Percentiles rank a stretch among this genome's conserved stretches.
Conservation (phyloP, 64 coral and sea anemone genomes). For the Catalaphyllia jardinei region DNA sequence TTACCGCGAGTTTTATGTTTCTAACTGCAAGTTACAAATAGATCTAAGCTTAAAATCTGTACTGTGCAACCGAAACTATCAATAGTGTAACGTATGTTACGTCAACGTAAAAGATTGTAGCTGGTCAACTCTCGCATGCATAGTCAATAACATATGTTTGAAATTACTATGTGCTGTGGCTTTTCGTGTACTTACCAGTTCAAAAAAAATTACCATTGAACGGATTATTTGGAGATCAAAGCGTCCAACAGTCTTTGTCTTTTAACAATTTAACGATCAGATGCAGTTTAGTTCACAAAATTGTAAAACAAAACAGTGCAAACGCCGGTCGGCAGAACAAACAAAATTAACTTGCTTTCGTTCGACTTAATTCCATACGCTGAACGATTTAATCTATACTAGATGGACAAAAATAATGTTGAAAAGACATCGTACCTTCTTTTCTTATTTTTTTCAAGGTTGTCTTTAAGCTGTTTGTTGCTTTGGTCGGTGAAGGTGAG, state of each 20-base stretch:
- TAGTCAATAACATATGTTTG: not conserved
- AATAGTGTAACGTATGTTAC: not conserved
- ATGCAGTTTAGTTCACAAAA: not conserved
- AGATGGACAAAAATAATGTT: not conserved
- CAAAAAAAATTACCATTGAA: not conserved
- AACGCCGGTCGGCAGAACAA: not conserved
- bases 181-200: not conserved
- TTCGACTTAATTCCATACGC: not conserved
- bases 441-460: constrained; percentile 88
- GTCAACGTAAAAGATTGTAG: not conserved
- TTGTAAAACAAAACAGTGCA: not conserved
- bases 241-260: not conserved
- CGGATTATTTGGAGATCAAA: not conserved
- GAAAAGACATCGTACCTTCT: constrained; percentile 58
- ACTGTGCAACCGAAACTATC: not conserved
- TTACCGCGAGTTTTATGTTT: not conserved
- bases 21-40: not conserved
- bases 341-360: not conserved
- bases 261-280: not conserved
- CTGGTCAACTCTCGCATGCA: not conserved
- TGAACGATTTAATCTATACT: not conserved
- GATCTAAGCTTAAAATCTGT: not conserved
- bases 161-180: not conserved
- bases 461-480: constrained; percentile 78
- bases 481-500: constrained; percentile 76